Evolutionary conservation across 2,888 invertebrate genomes (phyloP).

Genomic region (Mimachlamys varia): DNA sequence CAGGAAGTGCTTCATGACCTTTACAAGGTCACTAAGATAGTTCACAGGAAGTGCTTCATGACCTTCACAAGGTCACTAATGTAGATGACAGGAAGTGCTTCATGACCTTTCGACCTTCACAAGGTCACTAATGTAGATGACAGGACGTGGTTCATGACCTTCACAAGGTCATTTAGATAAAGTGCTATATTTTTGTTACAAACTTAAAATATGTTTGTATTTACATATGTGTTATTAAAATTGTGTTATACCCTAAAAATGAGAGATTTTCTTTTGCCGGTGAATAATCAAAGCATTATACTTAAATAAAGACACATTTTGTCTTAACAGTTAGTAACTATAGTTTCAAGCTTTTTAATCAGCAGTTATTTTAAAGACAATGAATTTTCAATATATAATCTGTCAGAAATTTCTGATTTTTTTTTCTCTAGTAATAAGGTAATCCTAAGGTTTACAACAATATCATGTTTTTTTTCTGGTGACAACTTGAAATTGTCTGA

Average conservation of each 20-base stretch:
- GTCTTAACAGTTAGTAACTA: background rate
- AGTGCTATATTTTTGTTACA: too few species aligned
- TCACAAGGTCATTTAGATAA: too few species aligned
- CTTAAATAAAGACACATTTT: background rate
- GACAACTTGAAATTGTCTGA: background rate
- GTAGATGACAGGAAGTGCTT: background rate
- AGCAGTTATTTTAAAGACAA: background rate
- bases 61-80: too few species aligned
- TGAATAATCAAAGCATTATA: conserved; percentile 20
- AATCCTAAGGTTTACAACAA: background rate
- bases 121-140: conserved; percentile 17
- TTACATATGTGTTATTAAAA: too few species aligned
- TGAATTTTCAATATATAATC: background rate
- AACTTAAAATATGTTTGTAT: too few species aligned
- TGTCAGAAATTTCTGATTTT: background rate
- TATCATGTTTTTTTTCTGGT: background rate
- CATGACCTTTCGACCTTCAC: background rate
- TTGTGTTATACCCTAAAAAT: background rate
- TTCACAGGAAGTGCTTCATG: background rate
- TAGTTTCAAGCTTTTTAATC: background rate
- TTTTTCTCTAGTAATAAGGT: background rate
- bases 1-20: background rate
- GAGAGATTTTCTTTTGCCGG: background rate
- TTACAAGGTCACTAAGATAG: background rate
- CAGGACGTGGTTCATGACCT: background rate